Conservation (phyloP, 2,888 invertebrate species). For the Aphodius granarius region DNA sequence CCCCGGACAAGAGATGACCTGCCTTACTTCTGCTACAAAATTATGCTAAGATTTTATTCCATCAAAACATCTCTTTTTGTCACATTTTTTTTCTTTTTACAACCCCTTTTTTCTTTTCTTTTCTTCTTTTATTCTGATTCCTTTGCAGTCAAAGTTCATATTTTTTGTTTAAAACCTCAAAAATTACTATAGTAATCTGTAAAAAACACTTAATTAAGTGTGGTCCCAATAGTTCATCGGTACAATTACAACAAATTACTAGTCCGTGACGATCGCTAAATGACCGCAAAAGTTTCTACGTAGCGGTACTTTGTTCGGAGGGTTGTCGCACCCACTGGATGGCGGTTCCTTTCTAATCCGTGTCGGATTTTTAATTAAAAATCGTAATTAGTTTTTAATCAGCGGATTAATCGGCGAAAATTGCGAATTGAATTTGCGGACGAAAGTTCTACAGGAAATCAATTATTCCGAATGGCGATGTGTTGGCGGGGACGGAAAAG, state of each 20-base stretch:
- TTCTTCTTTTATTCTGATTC: no score
- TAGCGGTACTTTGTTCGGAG: not conserved
- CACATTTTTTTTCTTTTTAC: no score
- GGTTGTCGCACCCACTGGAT: not conserved
- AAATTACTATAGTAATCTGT: no score
- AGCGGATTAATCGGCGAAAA: constrained; percentile 13
- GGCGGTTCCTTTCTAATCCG: constrained; percentile 2
- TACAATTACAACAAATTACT: not conserved
- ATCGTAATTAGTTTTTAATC: constrained; percentile 14
- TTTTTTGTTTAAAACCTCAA: no score
- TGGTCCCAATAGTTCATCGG: no score
- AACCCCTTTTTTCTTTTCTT: no score
- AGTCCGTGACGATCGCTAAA: not conserved
- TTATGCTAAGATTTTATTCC: no score
- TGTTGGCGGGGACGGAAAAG: not conserved
- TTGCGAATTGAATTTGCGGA: constrained; percentile 7
- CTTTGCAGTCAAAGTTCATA: no score
- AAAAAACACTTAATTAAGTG: no score
- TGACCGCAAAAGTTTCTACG: not conserved
- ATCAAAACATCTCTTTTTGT: no score
- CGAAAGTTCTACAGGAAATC: constrained; percentile 13
- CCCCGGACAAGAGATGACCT: no score
- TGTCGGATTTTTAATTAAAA: constrained; percentile 12
- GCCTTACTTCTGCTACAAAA: no score
- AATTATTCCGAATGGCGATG: constrained; percentile 6